Evolutionary conservation across 2,888 invertebrate genomes (phyloP).

Genomic region (Escarpia spicata): DNA sequence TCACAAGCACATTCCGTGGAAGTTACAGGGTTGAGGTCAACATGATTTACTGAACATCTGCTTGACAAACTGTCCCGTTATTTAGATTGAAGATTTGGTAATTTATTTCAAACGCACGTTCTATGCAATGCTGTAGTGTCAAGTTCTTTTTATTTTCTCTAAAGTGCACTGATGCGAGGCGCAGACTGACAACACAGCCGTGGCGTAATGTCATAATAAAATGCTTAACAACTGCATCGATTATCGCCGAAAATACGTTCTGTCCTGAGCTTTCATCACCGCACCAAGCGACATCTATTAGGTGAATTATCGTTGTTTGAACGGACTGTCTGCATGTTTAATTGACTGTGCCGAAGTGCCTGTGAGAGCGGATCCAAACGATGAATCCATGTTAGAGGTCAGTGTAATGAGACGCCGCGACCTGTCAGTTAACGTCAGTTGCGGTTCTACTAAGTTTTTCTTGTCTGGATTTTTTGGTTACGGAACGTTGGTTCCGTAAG

Average conservation of each 20-base stretch:
- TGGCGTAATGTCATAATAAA: not conserved
- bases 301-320: not conserved
- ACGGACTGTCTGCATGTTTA: not conserved
- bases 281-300: not conserved
- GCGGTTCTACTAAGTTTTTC: not conserved
- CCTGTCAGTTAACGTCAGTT: not conserved
- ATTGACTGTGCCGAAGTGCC: not conserved
- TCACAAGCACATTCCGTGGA: not conserved
- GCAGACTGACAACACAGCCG: not conserved
- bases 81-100: not conserved
- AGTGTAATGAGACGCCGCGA: not conserved
- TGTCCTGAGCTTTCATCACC: not conserved
- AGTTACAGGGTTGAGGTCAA: not conserved
- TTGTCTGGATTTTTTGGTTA: not conserved
- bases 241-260: not conserved
- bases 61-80: not conserved
- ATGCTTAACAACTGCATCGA: conserved; percentile 4
- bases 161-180: conserved; percentile 5
- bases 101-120: conserved; percentile 16
- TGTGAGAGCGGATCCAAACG: not conserved
- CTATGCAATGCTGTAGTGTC: not conserved
- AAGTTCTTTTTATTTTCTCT: conserved; percentile 3
- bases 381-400: not conserved
- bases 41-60: not conserved
- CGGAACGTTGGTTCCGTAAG: not conserved